Evolutionary conservation across 1,140 invertebrate genomes (phyloP).

Genomic region (Rhysida immarginata): DNA sequence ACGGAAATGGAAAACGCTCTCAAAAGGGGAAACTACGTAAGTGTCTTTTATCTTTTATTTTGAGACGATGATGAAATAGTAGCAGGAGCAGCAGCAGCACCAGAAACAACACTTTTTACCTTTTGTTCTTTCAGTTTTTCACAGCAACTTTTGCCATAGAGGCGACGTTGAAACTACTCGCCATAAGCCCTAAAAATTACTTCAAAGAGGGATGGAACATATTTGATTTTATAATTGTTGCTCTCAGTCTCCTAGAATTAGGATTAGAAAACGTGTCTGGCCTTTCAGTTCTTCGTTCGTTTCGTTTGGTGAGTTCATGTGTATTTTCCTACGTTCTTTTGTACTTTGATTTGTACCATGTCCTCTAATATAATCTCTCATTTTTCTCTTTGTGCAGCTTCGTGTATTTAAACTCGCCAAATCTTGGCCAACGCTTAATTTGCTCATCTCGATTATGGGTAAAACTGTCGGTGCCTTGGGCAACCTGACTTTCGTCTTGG

Average conservation of each 20-base stretch:
- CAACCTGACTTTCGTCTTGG: conserved; percentile 92
- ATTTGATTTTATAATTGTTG: conserved; percentile 96
- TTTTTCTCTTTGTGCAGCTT: conserved; percentile 48
- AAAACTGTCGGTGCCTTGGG: conserved; percentile 93
- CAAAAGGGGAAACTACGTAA: conserved; percentile 66
- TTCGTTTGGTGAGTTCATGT: conserved; percentile 29
- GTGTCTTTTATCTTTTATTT: conserved; percentile 27
- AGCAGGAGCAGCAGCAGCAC: too few relatives aligned
- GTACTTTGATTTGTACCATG: background rate
- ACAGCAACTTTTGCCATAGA: conserved; percentile 94
- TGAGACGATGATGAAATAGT: too few relatives aligned
- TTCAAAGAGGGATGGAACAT: conserved; percentile 99
- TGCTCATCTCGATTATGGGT: conserved; percentile 96
- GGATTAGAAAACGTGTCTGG: conserved; percentile 26
- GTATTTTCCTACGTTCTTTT: background rate
- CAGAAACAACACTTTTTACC: too few relatives aligned
- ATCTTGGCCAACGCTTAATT: conserved; percentile 95
- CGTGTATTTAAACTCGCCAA: conserved; percentile 98
- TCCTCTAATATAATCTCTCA: background rate
- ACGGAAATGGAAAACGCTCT: conserved; percentile 27
- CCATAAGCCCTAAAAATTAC: conserved; percentile 92
- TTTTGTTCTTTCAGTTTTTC: conserved; percentile 62
- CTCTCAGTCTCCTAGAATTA: conserved; percentile 85
- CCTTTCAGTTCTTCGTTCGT: conserved; percentile 30
- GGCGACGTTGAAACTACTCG: conserved; percentile 86